Conservation (phyloP, 2,888 invertebrate genomes). For the Ichneumon xanthorius region DNA sequence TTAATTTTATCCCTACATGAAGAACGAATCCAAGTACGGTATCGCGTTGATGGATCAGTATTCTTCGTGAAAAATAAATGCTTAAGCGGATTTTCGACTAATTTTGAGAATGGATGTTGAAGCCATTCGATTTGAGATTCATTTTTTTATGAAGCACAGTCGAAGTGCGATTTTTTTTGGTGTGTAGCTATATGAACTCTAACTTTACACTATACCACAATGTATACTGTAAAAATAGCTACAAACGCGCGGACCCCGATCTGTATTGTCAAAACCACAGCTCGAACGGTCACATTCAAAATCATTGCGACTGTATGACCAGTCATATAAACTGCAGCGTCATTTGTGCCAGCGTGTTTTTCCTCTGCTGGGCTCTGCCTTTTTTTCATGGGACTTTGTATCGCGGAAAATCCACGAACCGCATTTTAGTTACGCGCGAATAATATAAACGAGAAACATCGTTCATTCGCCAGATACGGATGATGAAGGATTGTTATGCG, state of each 20-base stretch:
- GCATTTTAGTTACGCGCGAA: constrained; percentile 43
- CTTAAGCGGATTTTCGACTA: neutral
- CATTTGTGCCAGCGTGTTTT: constrained; percentile 24
- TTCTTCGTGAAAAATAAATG: neutral
- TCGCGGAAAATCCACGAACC: constrained; percentile 42
- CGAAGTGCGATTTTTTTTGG: neutral
- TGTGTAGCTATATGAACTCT: constrained; percentile 10
- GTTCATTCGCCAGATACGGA: constrained; percentile 8
- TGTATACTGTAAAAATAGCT: constrained; percentile 19
- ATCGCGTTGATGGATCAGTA: neutral
- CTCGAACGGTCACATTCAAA: constrained; percentile 23
- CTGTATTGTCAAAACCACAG: constrained; percentile 12
- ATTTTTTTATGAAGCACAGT: neutral
- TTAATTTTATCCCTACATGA: neutral
- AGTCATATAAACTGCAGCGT: constrained; percentile 39
- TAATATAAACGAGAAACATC: constrained; percentile 43
- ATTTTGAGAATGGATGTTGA: neutral
- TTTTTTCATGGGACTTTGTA: constrained; percentile 36
- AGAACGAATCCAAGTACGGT: neutral
- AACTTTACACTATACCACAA: neutral
- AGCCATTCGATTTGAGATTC: neutral
- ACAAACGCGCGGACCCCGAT: constrained; percentile 11
- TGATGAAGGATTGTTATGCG: constrained; percentile 28
- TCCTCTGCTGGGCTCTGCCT: neutral
- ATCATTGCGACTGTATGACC: constrained; percentile 43